Evolutionary conservation across 2,797 vertebrate genomes (phyloP), one percentile per base, ranked within the genome.

Genomic region (Hozukius guyotensis): DNA sequence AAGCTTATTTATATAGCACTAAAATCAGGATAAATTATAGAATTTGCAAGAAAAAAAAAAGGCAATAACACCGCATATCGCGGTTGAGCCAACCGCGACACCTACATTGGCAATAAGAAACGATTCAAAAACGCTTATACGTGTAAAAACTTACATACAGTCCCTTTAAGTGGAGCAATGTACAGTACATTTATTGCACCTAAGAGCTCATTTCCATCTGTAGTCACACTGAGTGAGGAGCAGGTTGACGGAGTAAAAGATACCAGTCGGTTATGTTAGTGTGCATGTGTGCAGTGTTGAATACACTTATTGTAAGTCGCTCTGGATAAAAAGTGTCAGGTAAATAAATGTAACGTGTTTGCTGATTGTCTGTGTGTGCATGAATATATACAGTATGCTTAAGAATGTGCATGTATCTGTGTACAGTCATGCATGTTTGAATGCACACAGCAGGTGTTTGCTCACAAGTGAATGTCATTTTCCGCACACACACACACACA

Each of bases 391-490:
- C 3, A 36, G 42, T 24, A 29, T 18, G n/a, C 11, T 10, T 56
- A 38, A 32, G 49, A 4, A 42, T 18, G 24, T 18, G 29, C n/a
- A 6, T 32, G 24, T 57, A 55, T 66, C 18, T 52, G 10, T 61
- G 46, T 46, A 49, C 7, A 52, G 49, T 42, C 61, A 29, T 20
- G 63, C 9, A 12, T 34, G 67, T 34, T 56, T 57, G 22, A 60
- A 77, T 60, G 60, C 71, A 63, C 73, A 70, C 60, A 70, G 66
- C 59, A 55, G 74, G 62, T 34, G 22, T 12, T 31, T 16, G 16
- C 29, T 63, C 31, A 25, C 69, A 11, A 24, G n/a, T 71, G 53
- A 70, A 68, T 25, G 49, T 72, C 49, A 49, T 83, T 69, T 1
- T 52, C 56, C 46, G 34, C 65, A 42, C 31, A 52, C 49, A 72